Conservation (phyloP, 2,113 vertebrate species). For the Myotis lucifugus region DNA sequence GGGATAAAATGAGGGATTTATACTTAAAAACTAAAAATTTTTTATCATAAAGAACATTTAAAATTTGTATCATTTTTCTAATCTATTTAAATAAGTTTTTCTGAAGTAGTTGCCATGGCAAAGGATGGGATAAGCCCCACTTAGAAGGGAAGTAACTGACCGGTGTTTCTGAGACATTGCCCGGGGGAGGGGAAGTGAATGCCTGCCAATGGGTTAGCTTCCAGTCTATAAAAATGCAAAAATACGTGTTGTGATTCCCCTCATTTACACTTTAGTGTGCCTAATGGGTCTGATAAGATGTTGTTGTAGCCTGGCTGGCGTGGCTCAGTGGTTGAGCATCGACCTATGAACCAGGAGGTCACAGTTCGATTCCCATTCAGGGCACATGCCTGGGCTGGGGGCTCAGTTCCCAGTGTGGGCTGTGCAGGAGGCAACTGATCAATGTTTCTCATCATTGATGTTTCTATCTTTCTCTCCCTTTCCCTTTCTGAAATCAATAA, state of each 20-base stretch:
- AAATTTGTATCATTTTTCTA: constrained; percentile 6
- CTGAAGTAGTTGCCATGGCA: neutral
- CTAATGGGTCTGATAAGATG: neutral
- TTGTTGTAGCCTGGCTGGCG: neutral
- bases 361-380: no score
- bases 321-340: no score
- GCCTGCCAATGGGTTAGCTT: neutral
- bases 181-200: no score
- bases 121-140: neutral
- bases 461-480: no score
- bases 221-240: neutral
- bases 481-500: no score
- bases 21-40: constrained; percentile 21
- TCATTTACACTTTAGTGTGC: neutral
- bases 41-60: constrained; percentile 5
- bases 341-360: no score
- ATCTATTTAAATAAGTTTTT: neutral
- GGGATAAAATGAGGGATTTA: neutral
- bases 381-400: no score
- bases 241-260: neutral
- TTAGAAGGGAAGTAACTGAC: neutral
- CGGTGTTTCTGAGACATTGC: neutral
- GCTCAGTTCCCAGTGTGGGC: no score
- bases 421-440: no score
- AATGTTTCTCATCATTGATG: no score